Conservation (phyloP, 2,797 vertebrate genomes). For the Heteromormyrus szaboi region DNA sequence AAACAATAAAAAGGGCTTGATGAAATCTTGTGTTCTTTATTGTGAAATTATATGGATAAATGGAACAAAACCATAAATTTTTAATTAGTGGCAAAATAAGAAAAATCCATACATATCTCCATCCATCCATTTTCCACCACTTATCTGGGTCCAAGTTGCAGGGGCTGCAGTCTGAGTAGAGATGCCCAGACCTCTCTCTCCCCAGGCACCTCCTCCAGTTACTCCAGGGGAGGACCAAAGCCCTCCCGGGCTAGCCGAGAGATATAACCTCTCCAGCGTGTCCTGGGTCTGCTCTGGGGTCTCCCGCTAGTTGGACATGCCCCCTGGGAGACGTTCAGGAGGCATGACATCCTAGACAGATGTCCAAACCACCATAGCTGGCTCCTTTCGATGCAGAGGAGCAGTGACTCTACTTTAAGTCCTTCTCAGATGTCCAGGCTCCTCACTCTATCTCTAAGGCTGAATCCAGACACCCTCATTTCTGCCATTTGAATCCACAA, state of each 20-base stretch:
- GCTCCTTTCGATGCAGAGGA: background rate
- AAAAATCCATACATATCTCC: background rate
- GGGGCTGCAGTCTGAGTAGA: background rate
- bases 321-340: background rate
- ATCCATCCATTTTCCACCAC: background rate
- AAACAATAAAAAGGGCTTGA: background rate
- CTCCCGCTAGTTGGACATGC: background rate
- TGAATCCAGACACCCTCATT: background rate
- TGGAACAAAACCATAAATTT: background rate
- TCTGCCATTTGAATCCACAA: background rate
- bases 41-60: background rate
- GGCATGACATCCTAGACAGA: background rate
- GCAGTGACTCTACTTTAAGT: background rate
- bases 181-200: background rate
- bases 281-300: background rate
- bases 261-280: background rate
- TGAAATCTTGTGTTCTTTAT: background rate
- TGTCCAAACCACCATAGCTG: background rate
- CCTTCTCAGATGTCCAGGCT: background rate
- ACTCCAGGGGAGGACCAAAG: background rate
- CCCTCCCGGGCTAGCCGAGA: background rate
- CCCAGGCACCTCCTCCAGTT: background rate
- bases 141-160: background rate
- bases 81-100: background rate
- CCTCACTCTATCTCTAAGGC: background rate